These are phyloP conservation scores for Crematogaster levior DNA, from an alignment of 2,888 invertebrate genomes.

Conservation along the genomic window DNA sequence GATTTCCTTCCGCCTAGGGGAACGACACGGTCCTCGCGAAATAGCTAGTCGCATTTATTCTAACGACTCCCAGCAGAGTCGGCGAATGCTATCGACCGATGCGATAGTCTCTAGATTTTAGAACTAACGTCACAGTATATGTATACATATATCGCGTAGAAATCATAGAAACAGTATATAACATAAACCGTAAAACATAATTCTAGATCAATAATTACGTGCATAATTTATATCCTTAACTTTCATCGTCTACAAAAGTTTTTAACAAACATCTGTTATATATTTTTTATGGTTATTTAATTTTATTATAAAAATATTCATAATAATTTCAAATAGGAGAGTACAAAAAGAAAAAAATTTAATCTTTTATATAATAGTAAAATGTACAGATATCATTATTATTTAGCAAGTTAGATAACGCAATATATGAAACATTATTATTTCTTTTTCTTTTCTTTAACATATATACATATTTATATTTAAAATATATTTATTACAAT, in stretches of 20 bases:
- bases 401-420: not conserved
- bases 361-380: not conserved
- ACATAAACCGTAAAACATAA: not conserved
- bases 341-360: not conserved
- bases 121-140: not conserved
- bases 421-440: not conserved
- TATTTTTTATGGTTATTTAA: not conserved
- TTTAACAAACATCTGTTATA: not conserved
- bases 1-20: conserved; percentile 49
- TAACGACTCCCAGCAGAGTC: conserved; percentile 50
- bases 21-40: conserved; percentile 24
- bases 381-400: not conserved
- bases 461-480: no score
- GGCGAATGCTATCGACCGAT: conserved; percentile 34
- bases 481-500: not conserved
- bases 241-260: not conserved
- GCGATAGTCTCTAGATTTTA: conserved; percentile 42
- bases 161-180: not conserved
- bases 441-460: not conserved
- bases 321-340: not conserved
- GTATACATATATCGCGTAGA: not conserved
- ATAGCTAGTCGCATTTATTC: conserved; percentile 54
- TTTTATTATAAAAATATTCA: not conserved
- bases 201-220: not conserved
- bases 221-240: not conserved